Evolutionary conservation across 2,797 vertebrate species (phyloP), one percentile per base, ranked within the genome.

Genomic region (Tinamus major): DNA sequence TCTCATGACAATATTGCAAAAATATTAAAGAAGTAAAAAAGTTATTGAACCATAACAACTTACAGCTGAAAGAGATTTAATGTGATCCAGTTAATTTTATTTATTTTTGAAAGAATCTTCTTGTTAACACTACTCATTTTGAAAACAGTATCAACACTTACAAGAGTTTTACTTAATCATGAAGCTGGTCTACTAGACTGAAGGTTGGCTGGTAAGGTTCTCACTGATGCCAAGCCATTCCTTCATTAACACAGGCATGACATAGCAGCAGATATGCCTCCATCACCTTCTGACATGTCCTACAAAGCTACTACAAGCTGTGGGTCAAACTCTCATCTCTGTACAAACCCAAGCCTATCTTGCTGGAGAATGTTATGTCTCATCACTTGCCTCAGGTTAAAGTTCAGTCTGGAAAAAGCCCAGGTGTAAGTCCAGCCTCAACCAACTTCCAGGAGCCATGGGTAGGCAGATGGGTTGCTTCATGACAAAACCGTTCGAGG

Each of bases 321-420:
- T 26, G 48, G 18, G 27, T 35, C 65, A 33, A 35, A 41, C 55
- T 41, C 18, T 37, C 51, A 63, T 17, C 17, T 68, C 37, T 79
- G 10, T 23, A 46, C 11, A 35, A 53, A 6, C 10, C 27, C 11
- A 41, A 81, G 29, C 3, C 23, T 62, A 61, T 77, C 24, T 26
- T 61, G 20, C 12, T 31, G 35, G 9, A 61, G 23, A 13, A 81
- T 51, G 26, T 6, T 37, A 4, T 27, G 31, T 56, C 20, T 27
- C n/a, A 15, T 0, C 0, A 9, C 33, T 58, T 67, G 13, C 13
- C 2, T 64, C 13, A 46, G 0, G 0, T 14, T 16, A 24, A 72
- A 78, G 23, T 2, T 8, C 48, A 64, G 18, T 5, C 41, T 13
- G 2, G 61, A 27, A 81, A 87, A 91, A 64, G 13, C 13, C 13